Base-by-base conservation (phyloP, 2,113 vertebrate species). In the Danionella cerebrum region DNA sequence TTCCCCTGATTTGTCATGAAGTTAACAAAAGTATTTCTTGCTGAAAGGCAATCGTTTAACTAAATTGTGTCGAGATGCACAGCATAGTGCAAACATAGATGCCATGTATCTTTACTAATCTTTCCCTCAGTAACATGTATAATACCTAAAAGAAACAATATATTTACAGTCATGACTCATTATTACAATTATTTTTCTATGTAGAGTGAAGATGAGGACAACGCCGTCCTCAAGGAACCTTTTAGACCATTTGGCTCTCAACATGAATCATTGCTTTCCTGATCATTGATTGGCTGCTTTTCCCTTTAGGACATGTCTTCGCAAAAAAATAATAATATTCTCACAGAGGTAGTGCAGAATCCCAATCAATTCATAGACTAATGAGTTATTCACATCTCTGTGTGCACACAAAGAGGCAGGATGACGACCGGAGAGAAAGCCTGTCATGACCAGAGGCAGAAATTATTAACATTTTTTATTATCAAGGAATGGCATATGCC, bases 251-350 rank as follows among this genome's bases (percentile, higher is more conserved):
- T 83, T 87, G 77, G 74, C 77, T 72, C 62, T 72, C 72, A 53
- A 65, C 77, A 78, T 25, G 68, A 63, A 72, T 81, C 75, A 82
- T 82, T 79, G 62, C 76, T 81, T 83, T 80, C 76, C 75, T 55
- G 59, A 75, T 70, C 31, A 63, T 69, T 80, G 81, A 87, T 83
- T 75, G 81, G 84, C 84, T 53, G 25, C 69, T 78, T 79, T 83
- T 76, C 82, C 59, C 80, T 35, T 70, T n/a, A 60, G 53, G n/a
- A 4, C 25, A 25, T 45, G 38, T 36, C 14, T 69, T 58, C 38
- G 42, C 45, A 47, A 71, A 2, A 67, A 59, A 67, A 19, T 45
- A 71, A 2, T 65, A 59, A 67, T 16, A 48, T 41, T 68, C 19
- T 48, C 29, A 66, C 52, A 4, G 25, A 60, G 39, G 72, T 66